These are phyloP conservation scores for Trichogramma evanescens DNA, from an alignment of 2,888 invertebrate genomes.

Conservation along the genomic window DNA sequence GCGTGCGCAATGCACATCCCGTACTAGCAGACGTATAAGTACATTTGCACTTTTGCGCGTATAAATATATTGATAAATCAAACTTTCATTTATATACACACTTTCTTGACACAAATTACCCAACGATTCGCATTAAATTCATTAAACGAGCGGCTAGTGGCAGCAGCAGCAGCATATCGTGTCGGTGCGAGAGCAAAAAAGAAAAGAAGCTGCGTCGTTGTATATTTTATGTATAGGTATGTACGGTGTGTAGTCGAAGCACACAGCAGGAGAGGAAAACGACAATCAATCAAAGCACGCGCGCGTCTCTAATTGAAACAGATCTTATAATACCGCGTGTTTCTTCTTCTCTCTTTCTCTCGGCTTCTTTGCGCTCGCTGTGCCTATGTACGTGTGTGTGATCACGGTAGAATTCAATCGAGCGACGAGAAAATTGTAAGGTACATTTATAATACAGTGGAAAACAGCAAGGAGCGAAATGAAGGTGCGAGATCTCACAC, in stretches of 20 bases:
- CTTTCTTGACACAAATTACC: too few relatives aligned
- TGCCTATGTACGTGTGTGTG: too few relatives aligned
- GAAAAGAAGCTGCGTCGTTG: conserved; percentile 33
- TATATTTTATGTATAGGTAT: too few relatives aligned
- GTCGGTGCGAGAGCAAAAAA: neutral
- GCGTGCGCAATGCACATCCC: too few relatives aligned
- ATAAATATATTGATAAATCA: too few relatives aligned
- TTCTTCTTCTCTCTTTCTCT: too few relatives aligned
- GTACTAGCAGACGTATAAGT: too few relatives aligned
- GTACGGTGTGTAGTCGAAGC: too few relatives aligned
- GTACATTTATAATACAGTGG: neutral
- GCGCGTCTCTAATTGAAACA: conserved; percentile 10
- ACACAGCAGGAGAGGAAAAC: neutral
- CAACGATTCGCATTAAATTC: neutral
- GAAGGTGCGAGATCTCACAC: neutral
- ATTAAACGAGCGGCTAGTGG: neutral
- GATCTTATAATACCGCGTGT: neutral
- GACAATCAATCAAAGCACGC: conserved; percentile 10
- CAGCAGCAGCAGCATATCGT: neutral
- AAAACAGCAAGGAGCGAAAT: neutral
- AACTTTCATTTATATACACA: too few relatives aligned
- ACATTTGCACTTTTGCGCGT: too few relatives aligned
- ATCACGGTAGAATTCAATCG: conserved; percentile 9
- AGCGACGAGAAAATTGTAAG: conserved; percentile 15
- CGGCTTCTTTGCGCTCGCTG: too few relatives aligned